Percentiles rank a stretch among this genome's conserved stretches.
phyloP scores from a whole-genome alignment of 1,140 invertebrate species.

The Halotydeus destructor region DNA sequence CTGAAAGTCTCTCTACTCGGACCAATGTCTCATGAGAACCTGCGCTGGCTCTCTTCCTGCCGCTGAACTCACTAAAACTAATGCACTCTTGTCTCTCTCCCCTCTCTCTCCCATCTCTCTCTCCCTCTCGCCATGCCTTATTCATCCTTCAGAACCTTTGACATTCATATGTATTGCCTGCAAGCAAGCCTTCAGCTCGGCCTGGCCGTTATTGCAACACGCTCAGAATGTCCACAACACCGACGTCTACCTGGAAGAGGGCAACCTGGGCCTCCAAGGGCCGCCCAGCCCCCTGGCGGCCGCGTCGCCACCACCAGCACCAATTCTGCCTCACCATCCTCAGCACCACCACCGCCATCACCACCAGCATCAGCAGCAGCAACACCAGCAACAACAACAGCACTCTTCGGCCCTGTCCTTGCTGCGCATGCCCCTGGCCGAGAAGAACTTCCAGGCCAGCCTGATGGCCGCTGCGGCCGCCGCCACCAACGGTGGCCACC shows the following conservation, averaged over 20 bases:
- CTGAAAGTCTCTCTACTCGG: too few relatives aligned
- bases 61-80: too few relatives aligned
- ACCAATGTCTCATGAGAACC: too few relatives aligned
- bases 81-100: background rate
- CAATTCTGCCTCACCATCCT: constrained; percentile 56
- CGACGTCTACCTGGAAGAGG: too few relatives aligned
- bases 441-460: constrained; percentile 8
- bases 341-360: constrained; percentile 44
- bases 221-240: constrained; percentile 80
- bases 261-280: constrained; percentile 22
- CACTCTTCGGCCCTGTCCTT: constrained; percentile 14
- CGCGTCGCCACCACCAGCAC: constrained; percentile 42
- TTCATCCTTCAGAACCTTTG: constrained; percentile 61
- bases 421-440: constrained; percentile 22
- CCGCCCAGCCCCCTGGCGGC: constrained; percentile 15
- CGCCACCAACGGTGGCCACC: too few relatives aligned
- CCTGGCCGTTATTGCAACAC: constrained; percentile 83
- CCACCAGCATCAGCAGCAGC: constrained; percentile 21
- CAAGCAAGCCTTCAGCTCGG: constrained; percentile 63
- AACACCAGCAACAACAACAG: constrained; percentile 7
- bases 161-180: constrained; percentile 86
- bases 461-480: constrained; percentile 13
- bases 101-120: background rate
- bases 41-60: too few relatives aligned
- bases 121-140: constrained; percentile 1